Evolutionary conservation across 2,888 invertebrate genomes (phyloP), one percentile per base, ranked within the genome.

Genomic region (Timema podura): DNA sequence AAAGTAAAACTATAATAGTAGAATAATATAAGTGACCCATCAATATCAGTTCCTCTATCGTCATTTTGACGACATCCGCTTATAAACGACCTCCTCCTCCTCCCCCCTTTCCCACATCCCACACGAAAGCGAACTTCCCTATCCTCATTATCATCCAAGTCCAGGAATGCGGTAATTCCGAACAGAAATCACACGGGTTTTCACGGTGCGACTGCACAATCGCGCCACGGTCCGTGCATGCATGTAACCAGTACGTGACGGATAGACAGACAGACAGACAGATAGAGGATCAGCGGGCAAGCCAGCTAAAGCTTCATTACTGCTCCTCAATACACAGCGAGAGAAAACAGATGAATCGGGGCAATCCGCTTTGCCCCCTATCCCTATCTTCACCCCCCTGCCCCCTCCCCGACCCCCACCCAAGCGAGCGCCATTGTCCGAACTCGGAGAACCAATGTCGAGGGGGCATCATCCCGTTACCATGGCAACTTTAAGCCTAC

Each of bases 311-410:
- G 69, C 69, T 69, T 69, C 69, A 69, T 69, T 69, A 65, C 69
- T 57, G 68, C 30, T 48, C 48, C 69, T 66, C 69, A 69, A 69
- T 66, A 65, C 57, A 65, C 49, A 57, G 70, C 30, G 30, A 30
- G 30, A 30, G 30, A 30, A 61, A 70, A 70, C 70, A 70, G 70
- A 70, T 70, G 70, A 70, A 70, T 64, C 70, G 70, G 30, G 68
- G 68, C 68, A 70, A 70, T 70, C 70, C 70, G 70, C 70, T 70
- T 70, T 68, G 57, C 70, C 70, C 68, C 70, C 70, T 68, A 30
- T 30, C 30, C 30, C 30, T 30, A 30, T 3, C 30, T 30, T 30
- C 30, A 30, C 30, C 30, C 30, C 30, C 30, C 3, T 1, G 2
- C 30, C 30, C 30, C 30, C 1, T 3, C 30, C 30, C 30, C 2